Base-by-base conservation (phyloP, 2,888 invertebrate genomes). In the Diaphora mendica region DNA sequence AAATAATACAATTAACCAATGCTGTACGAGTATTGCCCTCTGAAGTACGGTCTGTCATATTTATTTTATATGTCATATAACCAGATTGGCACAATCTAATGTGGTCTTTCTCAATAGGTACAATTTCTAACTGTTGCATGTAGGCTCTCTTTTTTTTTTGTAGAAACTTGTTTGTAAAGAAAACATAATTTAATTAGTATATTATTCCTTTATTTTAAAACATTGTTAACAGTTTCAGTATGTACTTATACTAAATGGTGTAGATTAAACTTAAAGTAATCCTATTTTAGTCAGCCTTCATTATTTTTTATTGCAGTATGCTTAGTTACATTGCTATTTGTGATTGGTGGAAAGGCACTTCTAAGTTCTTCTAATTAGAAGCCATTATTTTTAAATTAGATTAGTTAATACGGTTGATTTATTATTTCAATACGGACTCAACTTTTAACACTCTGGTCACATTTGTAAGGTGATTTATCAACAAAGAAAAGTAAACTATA, bases 251-350 rank as follows among this genome's bases (percentile, higher is more conserved):
- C 39, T 13, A 17, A 62, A 17, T 30, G 17, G 30, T 11, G 4
- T n/a, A 62, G 5, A 15, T 62, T 30, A 30, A 62, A 70, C 59
- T 69, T 59, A 69, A 26, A 30, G n/a, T 51, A 30, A 13, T 20
- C 33, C n/a, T 64, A 62, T 70, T 55, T 64, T 64, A 69, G 51
- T 75, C 75, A 75, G 75, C 75, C 75, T 75, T 75, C 64, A 64
- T 68, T 68, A 35, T 51, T 59, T n/a, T 35, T 55, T 76, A 69
- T 62, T 70, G 42, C 42, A 42, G 20, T 42, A 1, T 55, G 30
- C 11, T 23, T 26, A 15, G 15, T 51, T 51, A 35, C 4, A 51
- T 48, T 51, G 23, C 51, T 51, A 23, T 51, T 51, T 26, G 59
- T 62, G 17, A 62, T 30, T 62, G 0, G 13, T 15, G 15, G 30